Evolutionary conservation across 1,140 invertebrate species (phyloP), one percentile per base, ranked within the genome.

Genomic region (Patella vulgata): DNA sequence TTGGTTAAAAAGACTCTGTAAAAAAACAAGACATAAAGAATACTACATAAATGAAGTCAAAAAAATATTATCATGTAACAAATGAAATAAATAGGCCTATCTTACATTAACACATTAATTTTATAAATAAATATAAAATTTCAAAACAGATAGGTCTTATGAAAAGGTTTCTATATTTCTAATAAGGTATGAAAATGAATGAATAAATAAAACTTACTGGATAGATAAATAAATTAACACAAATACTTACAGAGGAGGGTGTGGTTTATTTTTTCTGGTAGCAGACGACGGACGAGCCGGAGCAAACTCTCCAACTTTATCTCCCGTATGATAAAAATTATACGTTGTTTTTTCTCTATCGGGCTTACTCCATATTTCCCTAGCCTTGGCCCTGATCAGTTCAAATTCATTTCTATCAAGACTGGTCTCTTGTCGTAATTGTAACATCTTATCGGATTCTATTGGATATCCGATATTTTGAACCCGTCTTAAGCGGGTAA

Each of bases 1-100:
- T 74, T 78, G 11, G 70, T 75, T 25, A 81, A 66, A 60, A 81
- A 81, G 42, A 78, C 75, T 60, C 79, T 81, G 68, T 17, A 67
- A 66, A 11, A 63, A 44, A 23, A 43, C 39, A 25, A 48, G 11
- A 25, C 5, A 25, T 40, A 33, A 14, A n/a, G 8, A 0, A 19
- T 23, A 31, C 9, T 23, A 27, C 1, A 31, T 40, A 12, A 17
- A 39, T 19, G 31, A 11, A n/a, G 11, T n/a, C 17, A 48, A 11
- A 14, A 23, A 14, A 21, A 48, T 23, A 17, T n/a, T n/a, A n/a
- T n/a, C n/a, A n/a, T n/a, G n/a, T n/a, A n/a, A n/a, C n/a, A n/a
- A n/a, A n/a, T n/a, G n/a, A n/a, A n/a, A n/a, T n/a, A n/a, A n/a
- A n/a, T n/a, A n/a, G n/a, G n/a, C n/a, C n/a, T n/a, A n/a, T n/a